Evolutionary conservation across 2,888 invertebrate species (phyloP), one percentile per base, ranked within the genome.

Genomic region (Leptinotarsa haldemani): DNA sequence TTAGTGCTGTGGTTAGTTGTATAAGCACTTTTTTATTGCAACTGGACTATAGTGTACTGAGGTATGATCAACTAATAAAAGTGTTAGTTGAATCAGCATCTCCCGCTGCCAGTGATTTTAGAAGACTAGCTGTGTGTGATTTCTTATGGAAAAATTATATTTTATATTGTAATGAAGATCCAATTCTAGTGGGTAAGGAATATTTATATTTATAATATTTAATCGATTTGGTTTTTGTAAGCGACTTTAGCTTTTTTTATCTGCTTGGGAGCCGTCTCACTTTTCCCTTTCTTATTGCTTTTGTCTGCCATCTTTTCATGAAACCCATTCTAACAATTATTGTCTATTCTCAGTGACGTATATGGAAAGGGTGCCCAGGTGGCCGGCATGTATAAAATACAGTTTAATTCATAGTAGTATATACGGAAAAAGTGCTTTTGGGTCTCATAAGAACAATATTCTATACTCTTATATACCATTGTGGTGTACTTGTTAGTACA

Each of bases 1-100:
- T 82, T 53, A 82, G 84, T 78, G 82, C 84, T 30, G 81, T 82
- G 68, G 77, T 85, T 70, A 81, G 82, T 74, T 84, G 83, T 77
- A 79, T 86, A 73, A 80, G 83, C 77, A 82, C 82, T 20, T 82
- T 86, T 76, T 63, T 83, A 20, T 68, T 74, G 22, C 77, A 80
- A 65, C 76, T 85, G 56, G 81, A 80, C 50, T 80, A 81, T 61
- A 80, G 78, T 63, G 82, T 81, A 16, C 77, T 82, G 69, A 78
- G 77, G 65, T 79, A 77, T 52, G 76, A 79, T 77, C 73, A 78
- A 48, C 74, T 86, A 56, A 73, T 85, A 22, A 72, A 78, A 61
- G 75, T 83, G 48, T 77, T 85, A 66, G 76, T 78, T 40, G 78
- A 82, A 46, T 82, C 82, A 7, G 82, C 85, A 4, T 80, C 82